phyloP scores from a whole-genome alignment of 2,888 invertebrate genomes.

The Meandrusa payeni region DNA sequence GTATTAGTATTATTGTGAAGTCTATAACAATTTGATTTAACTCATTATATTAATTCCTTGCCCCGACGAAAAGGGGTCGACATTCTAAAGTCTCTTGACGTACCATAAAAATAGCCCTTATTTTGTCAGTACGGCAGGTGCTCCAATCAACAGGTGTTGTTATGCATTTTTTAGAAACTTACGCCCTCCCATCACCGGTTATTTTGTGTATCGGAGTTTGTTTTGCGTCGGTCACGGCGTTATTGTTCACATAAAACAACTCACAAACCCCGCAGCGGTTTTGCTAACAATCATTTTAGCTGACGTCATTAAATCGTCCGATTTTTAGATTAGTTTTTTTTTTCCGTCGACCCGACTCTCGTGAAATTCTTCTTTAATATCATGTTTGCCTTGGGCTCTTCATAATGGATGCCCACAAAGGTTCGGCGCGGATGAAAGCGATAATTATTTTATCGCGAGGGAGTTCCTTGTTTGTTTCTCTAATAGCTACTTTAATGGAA shows the following conservation, averaged over 20 bases:
- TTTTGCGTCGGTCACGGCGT: constrained; percentile 71
- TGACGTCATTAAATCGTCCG: constrained; percentile 66
- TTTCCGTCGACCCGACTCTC: constrained; percentile 40
- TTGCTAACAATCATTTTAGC: constrained; percentile 53
- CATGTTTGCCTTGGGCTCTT: constrained; percentile 51
- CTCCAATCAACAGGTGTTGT: constrained; percentile 52
- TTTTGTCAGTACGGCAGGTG: constrained; percentile 20
- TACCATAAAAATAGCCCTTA: constrained; percentile 14
- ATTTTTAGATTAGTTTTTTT: constrained; percentile 62
- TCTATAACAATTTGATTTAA: too few species aligned
- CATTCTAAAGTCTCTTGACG: background rate
- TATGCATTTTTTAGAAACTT: constrained; percentile 42
- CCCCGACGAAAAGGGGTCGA: constrained; percentile 2
- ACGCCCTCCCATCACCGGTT: constrained; percentile 54
- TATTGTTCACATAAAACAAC: constrained; percentile 52
- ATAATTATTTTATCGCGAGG: constrained; percentile 76
- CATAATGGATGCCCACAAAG: constrained; percentile 41
- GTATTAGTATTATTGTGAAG: too few species aligned
- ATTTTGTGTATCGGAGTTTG: constrained; percentile 56
- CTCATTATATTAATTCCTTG: too few species aligned
- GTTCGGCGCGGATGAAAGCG: constrained; percentile 68
- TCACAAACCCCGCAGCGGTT: constrained; percentile 45
- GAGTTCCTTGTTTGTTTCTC: constrained; percentile 78
- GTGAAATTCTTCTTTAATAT: constrained; percentile 57
- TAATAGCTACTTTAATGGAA: constrained; percentile 76